These are phyloP conservation scores for Zaprionus ornatus DNA, from an alignment of 1,140 invertebrate genomes.

Conservation along the genomic window DNA sequence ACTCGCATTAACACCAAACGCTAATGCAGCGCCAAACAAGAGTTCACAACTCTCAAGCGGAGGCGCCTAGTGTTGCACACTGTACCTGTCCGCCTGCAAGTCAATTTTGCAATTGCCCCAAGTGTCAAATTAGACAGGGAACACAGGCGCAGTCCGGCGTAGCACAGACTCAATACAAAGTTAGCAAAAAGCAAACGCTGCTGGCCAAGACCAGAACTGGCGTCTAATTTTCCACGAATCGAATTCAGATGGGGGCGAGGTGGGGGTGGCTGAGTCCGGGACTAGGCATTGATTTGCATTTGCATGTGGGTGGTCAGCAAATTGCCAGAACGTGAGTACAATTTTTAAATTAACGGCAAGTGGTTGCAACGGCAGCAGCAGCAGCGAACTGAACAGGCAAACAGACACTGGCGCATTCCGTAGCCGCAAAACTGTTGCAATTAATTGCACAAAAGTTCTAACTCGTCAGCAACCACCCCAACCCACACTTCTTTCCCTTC, in stretches of 20 bases:
- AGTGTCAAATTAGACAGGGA: conserved; percentile 79
- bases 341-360: conserved; percentile 81
- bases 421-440: conserved; percentile 75
- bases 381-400: not conserved
- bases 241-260: not conserved
- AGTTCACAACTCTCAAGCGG: conserved; percentile 8
- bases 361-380: conserved; percentile 49
- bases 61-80: conserved; percentile 40
- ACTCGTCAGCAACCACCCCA: conserved; percentile 52
- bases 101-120: conserved; percentile 67
- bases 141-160: conserved; percentile 33
- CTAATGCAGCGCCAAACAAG: conserved; percentile 38
- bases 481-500: not conserved
- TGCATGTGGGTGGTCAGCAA: conserved; percentile 81
- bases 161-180: conserved; percentile 54
- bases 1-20: conserved; percentile 63
- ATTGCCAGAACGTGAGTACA: conserved; percentile 81
- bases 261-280: conserved; percentile 9
- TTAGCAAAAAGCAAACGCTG: conserved; percentile 47
- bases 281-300: conserved; percentile 51
- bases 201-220: conserved; percentile 38
- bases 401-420: conserved; percentile 60
- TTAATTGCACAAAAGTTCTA: conserved; percentile 80
- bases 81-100: conserved; percentile 44
- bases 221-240: conserved; percentile 69